Base-by-base conservation (phyloP, 2,113 vertebrate genomes). In the Podarcis raffonei region DNA sequence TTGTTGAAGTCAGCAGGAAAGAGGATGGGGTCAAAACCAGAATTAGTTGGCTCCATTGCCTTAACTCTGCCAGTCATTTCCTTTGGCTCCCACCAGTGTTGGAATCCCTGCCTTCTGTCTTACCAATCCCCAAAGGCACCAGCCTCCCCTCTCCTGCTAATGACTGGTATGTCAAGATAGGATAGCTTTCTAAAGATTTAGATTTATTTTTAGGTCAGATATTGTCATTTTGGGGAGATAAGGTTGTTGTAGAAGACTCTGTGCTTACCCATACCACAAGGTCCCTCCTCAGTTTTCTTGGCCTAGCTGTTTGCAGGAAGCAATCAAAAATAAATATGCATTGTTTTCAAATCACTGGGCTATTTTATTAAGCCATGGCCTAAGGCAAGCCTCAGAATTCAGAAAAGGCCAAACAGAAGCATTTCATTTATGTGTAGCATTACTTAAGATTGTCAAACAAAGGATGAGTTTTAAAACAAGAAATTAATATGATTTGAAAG, bases 371-470 rank as follows among this genome's bases (percentile, higher is more conserved):
- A 48, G 30, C 30, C 39, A 71, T 71, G 39, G 9, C n/a, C n/a
- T 76, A 35, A 84, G 35, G 18, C 32, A 48, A 65, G n/a, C 39
- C n/a, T 27, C 5, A 35, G 57, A 85, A 42, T 20, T 65, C 4
- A 62, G 66, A 23, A 77, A 65, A 77, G 9, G 59, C n/a, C 75
- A 86, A 86, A 78, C 16, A 68, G 53, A 3, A 86, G 78, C 0
- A 92, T n/a, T 72, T 91, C 85, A 83, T 87, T 91, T 87, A 32
- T 86, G 93, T 91, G 90, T n/a, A 77, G 30, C 6, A n/a, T n/a
- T 76, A 65, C 35, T 66, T 68, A 92, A 87, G 89, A 87, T 89
- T 86, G 90, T 80, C 62, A 91, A 76, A 87, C 48, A 8, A 81
- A 57, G 25, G 35, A n/a, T 62, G 87, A 69, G 2, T 75, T 87